Base-by-base conservation (phyloP, 2,113 vertebrate genomes). In the Cochlearius cochlearius region DNA sequence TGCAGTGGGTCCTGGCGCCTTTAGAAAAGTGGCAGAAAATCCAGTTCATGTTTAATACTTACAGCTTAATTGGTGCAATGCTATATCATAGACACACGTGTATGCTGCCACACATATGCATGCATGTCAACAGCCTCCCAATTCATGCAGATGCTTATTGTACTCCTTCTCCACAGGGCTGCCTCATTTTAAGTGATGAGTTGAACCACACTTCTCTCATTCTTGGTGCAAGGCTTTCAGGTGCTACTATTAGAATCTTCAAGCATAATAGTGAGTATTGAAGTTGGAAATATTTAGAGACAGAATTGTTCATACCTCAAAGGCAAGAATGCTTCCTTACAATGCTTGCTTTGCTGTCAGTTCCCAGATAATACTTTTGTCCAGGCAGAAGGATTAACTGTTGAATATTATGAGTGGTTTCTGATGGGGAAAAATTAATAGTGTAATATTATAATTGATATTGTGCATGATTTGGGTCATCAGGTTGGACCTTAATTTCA, bases 181-280 rank as follows among this genome's bases (percentile, higher is more conserved):
- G 99, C 96, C 99, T 99, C 94, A 99, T 99, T 97, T 96, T 99
- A 97, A 99, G 99, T 79, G 99, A 99, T 90, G 99, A 99, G 91
- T 96, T 99, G 96, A 99, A 99, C 97, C 99, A 99, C 95, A 97
- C 98, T 18, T 99, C 99, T 87, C 98, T 99, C 14, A 97, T 99
- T 89, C 98, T 99, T 43, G 99, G 99, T 39, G 99, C 99, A 9
- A 98, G 99, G 93, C 98, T 99, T 72, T 99, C 99, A 29, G 98
- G 99, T 67, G 99, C 99, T 34, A 99, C 98, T 23, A 98, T 99
- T 94, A 98, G 98, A 87, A 98, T 98, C 93, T 99, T 99, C 98
- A 99, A 99, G 97, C 99, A 99, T 95, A 99, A 99, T 97, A 98
- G 99, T 99, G 96, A 99, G 99, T 99, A 97, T 88, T 95, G 87